These are phyloP conservation scores for Diadumene lineata DNA, from an alignment of 92 coral and sea anemone species.

Conservation along the genomic window DNA sequence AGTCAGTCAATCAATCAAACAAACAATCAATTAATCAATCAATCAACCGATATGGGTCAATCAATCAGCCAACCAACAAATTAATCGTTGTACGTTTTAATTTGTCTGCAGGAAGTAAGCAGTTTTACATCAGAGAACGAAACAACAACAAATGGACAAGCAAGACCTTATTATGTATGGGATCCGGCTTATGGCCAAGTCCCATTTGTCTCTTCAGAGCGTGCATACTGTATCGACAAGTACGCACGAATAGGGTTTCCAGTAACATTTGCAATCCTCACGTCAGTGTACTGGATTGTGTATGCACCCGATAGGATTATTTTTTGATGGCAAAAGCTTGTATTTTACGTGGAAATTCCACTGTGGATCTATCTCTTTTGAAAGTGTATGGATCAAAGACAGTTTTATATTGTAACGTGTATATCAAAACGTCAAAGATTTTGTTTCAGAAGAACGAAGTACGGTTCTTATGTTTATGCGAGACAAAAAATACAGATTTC, in stretches of 20 bases:
- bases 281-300: constrained; percentile 82
- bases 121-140: background rate
- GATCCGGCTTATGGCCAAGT: constrained; percentile 68
- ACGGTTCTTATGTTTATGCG: no score
- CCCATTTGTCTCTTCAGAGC: constrained; percentile 55
- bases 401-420: no score
- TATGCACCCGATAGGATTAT: constrained; percentile 89
- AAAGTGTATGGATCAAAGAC: background rate
- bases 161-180: constrained; percentile 65
- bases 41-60: background rate
- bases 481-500: no score
- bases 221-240: constrained; percentile 68
- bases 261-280: constrained; percentile 71
- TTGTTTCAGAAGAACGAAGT: no score
- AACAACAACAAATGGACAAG: constrained; percentile 5
- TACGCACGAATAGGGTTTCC: constrained; percentile 83
- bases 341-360: background rate
- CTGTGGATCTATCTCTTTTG: background rate
- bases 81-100: background rate
- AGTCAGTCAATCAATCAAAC: background rate
- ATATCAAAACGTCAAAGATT: no score
- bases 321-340: constrained; percentile 32
- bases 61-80: background rate
- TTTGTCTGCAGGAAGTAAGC: constrained; percentile 26
- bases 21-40: background rate